Evolutionary conservation across 2,888 invertebrate genomes (phyloP).

Genomic region (Trachelus tabidus): DNA sequence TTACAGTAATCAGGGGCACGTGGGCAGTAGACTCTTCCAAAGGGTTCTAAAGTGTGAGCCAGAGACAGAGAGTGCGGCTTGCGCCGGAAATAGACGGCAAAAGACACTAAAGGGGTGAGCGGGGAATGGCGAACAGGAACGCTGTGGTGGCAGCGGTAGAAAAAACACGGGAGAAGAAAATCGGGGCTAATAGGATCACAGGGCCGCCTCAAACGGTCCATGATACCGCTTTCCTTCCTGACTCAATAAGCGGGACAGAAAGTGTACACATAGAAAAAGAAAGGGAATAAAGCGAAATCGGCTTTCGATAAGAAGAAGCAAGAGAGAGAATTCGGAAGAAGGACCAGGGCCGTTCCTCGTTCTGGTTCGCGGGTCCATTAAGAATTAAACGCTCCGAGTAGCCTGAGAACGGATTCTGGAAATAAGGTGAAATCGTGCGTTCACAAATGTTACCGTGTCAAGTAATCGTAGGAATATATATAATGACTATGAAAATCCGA

Average conservation of each 20-base stretch:
- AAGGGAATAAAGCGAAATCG: too few relatives aligned
- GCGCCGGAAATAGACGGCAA: slow-evolving; percentile 46
- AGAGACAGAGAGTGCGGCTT: slow-evolving; percentile 10
- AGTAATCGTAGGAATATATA: too few relatives aligned
- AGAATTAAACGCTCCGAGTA: too few relatives aligned
- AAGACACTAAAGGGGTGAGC: slow-evolving; percentile 16
- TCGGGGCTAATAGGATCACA: slow-evolving; percentile 58
- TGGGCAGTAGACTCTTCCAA: slow-evolving; percentile 41
- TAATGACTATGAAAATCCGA: too few relatives aligned
- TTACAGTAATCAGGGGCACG: slow-evolving; percentile 65
- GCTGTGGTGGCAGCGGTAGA: slow-evolving; percentile 21
- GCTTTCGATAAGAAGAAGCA: neutral
- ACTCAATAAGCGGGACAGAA: too few relatives aligned
- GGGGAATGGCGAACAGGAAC: slow-evolving; percentile 13
- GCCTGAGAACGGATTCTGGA: too few relatives aligned
- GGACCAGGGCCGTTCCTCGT: neutral
- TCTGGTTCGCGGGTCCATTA: too few relatives aligned
- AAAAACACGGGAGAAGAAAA: slow-evolving; percentile 48
- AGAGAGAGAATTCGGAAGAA: slow-evolving; percentile 4
- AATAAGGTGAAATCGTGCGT: too few relatives aligned
- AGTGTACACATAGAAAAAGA: too few relatives aligned
- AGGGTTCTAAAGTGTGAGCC: slow-evolving; percentile 37
- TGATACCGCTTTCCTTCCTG: slow-evolving; percentile 52
- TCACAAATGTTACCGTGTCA: too few relatives aligned
- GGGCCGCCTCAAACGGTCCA: slow-evolving; percentile 56